A percentile compares a stretch with the other conserved stretches of the same genome.
Conservation (phyloP, 2,113 vertebrate species). For the Leptodactylus fuscus region DNA sequence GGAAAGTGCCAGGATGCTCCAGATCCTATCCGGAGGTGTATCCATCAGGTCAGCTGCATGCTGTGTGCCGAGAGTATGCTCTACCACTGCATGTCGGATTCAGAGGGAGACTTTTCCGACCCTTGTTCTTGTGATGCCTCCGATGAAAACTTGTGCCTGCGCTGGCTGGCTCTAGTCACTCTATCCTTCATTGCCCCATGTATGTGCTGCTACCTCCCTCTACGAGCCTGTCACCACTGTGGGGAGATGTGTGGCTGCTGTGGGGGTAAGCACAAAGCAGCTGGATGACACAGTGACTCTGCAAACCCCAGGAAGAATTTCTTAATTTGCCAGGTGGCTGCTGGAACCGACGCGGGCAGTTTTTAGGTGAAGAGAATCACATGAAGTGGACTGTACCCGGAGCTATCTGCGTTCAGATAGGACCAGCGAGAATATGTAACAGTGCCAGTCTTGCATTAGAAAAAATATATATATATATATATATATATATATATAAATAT, state of each 20-base stretch:
- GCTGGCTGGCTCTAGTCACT: slow-evolving; percentile 96
- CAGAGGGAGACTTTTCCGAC: slow-evolving; percentile 97
- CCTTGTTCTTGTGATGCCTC: slow-evolving; percentile 98
- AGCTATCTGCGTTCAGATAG: slow-evolving; percentile 49
- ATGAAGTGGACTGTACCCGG: slow-evolving; percentile 6
- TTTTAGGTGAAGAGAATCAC: slow-evolving; percentile 33
- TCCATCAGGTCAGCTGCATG: slow-evolving; percentile 99
- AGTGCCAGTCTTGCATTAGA: slow-evolving; percentile 55
- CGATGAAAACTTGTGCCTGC: slow-evolving; percentile 97
- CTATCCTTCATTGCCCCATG: slow-evolving; percentile 95
- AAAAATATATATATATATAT: too few species aligned
- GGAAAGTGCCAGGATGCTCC: slow-evolving; percentile 97
- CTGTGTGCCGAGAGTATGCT: slow-evolving; percentile 99
- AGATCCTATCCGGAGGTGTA: slow-evolving; percentile 96
- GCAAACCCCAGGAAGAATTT: slow-evolving; percentile 66
- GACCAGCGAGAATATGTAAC: slow-evolving; percentile 51
- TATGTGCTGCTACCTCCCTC: slow-evolving; percentile 98
- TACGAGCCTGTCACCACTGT: slow-evolving; percentile 95
- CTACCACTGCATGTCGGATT: slow-evolving; percentile 99
- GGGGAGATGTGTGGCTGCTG: slow-evolving; percentile 97
- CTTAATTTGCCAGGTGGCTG: slow-evolving; percentile 68
- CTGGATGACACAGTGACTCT: slow-evolving; percentile 81
- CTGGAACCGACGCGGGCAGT: slow-evolving; percentile 38
- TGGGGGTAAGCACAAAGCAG: slow-evolving; percentile 97
- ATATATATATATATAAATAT: slow-evolving; percentile 54